Conservation (phyloP, 2,113 vertebrate genomes). For the Etia nguti region DNA sequence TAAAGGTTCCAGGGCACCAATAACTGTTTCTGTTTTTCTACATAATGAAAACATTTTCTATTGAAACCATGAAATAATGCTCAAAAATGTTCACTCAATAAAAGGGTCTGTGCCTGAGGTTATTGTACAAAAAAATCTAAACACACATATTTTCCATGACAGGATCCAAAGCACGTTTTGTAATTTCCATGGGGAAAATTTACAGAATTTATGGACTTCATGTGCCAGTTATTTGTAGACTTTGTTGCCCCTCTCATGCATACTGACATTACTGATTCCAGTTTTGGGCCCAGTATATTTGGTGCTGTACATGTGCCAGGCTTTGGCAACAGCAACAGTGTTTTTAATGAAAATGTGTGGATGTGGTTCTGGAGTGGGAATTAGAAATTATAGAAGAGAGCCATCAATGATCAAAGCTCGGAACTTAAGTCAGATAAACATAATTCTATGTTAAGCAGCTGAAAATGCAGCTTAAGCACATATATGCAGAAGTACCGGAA, state of each 20-base stretch:
- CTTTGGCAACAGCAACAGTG: neutral
- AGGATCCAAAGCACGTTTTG: neutral
- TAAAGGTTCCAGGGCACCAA: neutral
- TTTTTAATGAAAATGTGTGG: neutral
- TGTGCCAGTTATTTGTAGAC: neutral
- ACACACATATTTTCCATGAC: neutral
- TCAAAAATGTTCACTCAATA: neutral
- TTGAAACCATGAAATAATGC: neutral
- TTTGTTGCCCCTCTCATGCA: neutral
- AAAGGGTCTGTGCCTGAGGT: neutral
- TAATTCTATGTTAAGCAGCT: neutral
- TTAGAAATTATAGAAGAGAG: neutral
- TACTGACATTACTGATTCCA: accelerated
- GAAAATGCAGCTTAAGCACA: neutral
- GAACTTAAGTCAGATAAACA: neutral
- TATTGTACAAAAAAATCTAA: neutral
- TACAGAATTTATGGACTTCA: neutral
- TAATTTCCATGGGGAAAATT: neutral
- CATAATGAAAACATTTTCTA: neutral
- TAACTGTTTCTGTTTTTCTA: neutral
- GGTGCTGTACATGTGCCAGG: neutral
- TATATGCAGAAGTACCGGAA: neutral
- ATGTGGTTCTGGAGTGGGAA: neutral
- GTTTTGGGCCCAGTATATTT: neutral
- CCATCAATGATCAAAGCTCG: neutral